Conservation (phyloP, 1,140 invertebrate genomes). For the Trichoplusia ni region DNA sequence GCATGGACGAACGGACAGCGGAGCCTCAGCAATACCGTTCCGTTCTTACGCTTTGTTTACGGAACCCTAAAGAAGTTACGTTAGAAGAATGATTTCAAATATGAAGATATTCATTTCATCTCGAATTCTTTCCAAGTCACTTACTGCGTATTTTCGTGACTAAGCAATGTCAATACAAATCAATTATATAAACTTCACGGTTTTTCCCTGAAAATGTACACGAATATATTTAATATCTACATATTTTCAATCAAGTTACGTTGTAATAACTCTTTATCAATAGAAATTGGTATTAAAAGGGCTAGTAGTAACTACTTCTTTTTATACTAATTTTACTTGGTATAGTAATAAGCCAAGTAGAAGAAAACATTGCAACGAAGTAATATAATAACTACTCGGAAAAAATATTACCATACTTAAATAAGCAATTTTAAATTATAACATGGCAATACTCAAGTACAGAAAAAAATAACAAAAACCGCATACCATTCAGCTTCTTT, state of each 20-base stretch:
- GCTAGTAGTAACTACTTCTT: too few relatives aligned
- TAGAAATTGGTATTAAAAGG: background rate
- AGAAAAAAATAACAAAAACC: background rate
- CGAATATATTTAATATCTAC: background rate
- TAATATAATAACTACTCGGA: too few relatives aligned
- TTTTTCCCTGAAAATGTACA: background rate
- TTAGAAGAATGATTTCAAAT: too few relatives aligned
- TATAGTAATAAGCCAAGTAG: too few relatives aligned
- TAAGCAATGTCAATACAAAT: background rate
- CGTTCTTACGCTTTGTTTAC: too few relatives aligned
- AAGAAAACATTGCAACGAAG: too few relatives aligned
- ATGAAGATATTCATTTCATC: background rate
- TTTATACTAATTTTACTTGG: too few relatives aligned
- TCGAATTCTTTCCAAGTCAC: background rate
- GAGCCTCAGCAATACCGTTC: too few relatives aligned
- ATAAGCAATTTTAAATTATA: conserved; percentile 1
- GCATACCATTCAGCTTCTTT: background rate
- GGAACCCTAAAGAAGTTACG: too few relatives aligned
- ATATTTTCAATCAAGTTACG: background rate
- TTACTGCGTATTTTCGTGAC: background rate
- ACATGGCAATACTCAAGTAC: background rate
- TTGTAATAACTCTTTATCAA: background rate
- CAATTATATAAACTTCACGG: conserved; percentile 1
- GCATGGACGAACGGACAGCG: too few relatives aligned
- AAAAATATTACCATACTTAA: too few relatives aligned